phyloP scores from a whole-genome alignment of 2,113 vertebrate genomes.

The Hyaena hyaena region DNA sequence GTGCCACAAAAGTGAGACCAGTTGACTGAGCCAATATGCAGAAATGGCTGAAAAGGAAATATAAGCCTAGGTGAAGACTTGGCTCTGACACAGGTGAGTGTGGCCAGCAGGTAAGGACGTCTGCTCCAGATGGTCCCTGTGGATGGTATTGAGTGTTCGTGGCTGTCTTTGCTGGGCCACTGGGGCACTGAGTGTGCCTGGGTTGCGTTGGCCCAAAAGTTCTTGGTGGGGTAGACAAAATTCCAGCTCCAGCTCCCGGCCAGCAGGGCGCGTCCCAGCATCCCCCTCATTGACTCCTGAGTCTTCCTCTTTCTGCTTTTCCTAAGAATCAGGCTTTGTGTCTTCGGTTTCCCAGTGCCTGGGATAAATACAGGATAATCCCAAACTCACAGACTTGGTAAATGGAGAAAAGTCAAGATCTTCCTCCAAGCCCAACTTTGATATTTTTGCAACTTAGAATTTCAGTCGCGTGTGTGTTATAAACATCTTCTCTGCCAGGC shows the following conservation, averaged over 20 bases:
- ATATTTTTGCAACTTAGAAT: conserved; percentile 49
- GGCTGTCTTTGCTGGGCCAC: neutral
- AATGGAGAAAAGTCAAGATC: neutral
- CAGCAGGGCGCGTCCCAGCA: neutral
- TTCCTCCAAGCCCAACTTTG: neutral
- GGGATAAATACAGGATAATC: neutral
- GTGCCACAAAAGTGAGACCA: neutral
- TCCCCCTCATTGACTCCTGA: neutral
- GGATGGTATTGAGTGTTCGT: accelerated
- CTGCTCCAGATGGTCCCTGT: neutral
- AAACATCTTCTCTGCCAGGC: conserved; percentile 51
- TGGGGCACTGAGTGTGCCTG: neutral
- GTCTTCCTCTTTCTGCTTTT: neutral
- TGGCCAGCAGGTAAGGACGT: neutral
- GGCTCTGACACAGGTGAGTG: accelerated
- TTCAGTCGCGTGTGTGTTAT: conserved; percentile 18
- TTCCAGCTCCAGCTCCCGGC: neutral
- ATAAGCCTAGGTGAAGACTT: neutral
- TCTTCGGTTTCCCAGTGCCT: neutral
- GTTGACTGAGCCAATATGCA: neutral
- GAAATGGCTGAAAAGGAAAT: neutral
- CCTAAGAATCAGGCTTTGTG: neutral
- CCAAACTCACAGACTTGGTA: neutral
- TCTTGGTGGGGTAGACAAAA: neutral
- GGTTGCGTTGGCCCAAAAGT: neutral